Percentiles rank a stretch among this genome's conserved stretches.
Conservation (phyloP, 2,113 vertebrate species). For the Bombycilla garrulus region DNA sequence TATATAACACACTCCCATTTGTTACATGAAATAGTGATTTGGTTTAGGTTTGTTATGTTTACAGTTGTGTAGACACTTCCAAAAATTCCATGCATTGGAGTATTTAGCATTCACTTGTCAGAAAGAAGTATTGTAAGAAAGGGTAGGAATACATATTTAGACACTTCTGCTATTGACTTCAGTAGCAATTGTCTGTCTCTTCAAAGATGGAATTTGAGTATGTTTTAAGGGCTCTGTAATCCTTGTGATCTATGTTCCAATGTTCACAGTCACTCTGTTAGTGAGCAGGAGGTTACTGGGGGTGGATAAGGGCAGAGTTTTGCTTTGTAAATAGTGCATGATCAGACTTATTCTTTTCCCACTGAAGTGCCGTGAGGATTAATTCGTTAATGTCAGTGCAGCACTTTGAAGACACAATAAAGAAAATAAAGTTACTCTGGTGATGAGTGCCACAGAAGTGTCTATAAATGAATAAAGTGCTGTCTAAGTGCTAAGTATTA, state of each 20-base stretch:
- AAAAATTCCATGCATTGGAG: background rate
- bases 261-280: background rate
- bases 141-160: background rate
- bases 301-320: background rate
- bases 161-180: background rate
- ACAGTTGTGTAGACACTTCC: background rate
- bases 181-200: background rate
- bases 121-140: background rate
- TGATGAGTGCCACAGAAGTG: conserved; percentile 64
- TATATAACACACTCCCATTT: background rate
- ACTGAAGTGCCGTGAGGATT: conserved; percentile 35
- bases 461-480: conserved; percentile 71
- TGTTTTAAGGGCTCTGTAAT: background rate
- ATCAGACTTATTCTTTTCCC: conserved; percentile 26
- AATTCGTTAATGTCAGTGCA: conserved; percentile 69
- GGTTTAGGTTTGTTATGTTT: background rate
- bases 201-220: background rate
- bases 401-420: conserved; percentile 61
- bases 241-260: background rate
- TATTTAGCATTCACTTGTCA: background rate
- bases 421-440: conserved; percentile 64
- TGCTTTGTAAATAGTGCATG: conserved; percentile 37
- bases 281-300: background rate
- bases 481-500: conserved; percentile 68
- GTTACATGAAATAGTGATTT: background rate